A percentile compares a stretch with the other conserved stretches of the same genome.
These are phyloP conservation scores for Boulengeromyrus knoepffleri DNA, from an alignment of 2,113 vertebrate genomes.

Conservation along the genomic window DNA sequence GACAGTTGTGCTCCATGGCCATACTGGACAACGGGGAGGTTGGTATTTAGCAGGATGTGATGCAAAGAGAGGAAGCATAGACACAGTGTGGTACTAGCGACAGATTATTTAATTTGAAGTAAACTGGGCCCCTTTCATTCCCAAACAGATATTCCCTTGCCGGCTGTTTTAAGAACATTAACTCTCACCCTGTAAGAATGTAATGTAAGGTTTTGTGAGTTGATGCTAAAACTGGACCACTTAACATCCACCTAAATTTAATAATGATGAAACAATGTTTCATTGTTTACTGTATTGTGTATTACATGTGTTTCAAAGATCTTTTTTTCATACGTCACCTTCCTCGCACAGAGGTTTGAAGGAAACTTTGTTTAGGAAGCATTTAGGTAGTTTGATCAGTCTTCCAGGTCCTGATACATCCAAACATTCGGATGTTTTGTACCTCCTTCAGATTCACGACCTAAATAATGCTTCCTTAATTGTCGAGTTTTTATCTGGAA, in stretches of 20 bases:
- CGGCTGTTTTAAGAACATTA: not conserved
- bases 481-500: not conserved
- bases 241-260: too few relatives aligned
- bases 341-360: not conserved
- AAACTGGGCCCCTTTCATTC: not conserved
- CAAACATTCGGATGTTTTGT: not conserved
- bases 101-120: not conserved
- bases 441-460: not conserved
- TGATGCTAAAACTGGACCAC: not conserved
- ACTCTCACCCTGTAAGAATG: not conserved
- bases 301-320: not conserved
- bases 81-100: not conserved
- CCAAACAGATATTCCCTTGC: not conserved
- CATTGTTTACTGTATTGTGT: not conserved
- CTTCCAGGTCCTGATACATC: not conserved
- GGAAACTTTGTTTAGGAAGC: not conserved
- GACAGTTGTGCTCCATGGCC: conserved; percentile 95
- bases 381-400: not conserved
- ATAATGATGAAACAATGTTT: too few relatives aligned
- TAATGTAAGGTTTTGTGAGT: not conserved
- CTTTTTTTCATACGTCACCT: not conserved
- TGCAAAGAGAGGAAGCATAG: not conserved
- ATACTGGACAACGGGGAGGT: conserved; percentile 94
- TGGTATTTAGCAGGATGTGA: not conserved
- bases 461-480: not conserved